A percentile compares a stretch with the other conserved stretches of the same genome.
phyloP scores from a whole-genome alignment of 2,797 vertebrate genomes.

The Melanogrammus aeglefinus region DNA sequence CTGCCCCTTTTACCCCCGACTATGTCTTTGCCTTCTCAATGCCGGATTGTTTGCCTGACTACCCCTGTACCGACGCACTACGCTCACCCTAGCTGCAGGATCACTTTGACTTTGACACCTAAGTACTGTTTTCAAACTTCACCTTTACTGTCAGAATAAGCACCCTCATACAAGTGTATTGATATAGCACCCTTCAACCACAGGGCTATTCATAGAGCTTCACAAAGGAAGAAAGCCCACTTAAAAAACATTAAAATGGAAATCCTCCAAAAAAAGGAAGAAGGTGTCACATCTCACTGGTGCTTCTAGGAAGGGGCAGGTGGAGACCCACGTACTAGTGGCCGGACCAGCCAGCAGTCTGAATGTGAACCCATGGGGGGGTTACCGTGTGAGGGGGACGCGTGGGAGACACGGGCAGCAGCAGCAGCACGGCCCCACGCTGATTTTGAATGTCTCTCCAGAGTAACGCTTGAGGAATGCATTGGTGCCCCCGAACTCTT shows the following conservation, averaged over 20 bases:
- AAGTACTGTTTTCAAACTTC: background rate
- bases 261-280: no score
- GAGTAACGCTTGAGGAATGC: conserved; percentile 70
- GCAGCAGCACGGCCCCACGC: conserved; percentile 81
- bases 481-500: conserved; percentile 77
- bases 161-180: background rate
- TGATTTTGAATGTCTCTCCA: conserved; percentile 69
- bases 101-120: background rate
- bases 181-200: background rate
- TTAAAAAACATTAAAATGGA: no score
- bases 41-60: no score
- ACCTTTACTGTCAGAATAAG: background rate
- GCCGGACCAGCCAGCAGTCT: no score
- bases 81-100: no score
- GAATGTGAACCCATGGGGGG: background rate
- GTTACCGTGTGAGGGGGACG: conserved; percentile 73
- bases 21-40: no score
- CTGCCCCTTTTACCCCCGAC: no score
- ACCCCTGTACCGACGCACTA: no score
- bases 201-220: background rate
- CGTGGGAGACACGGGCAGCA: conserved; percentile 79
- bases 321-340: background rate
- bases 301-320: background rate
- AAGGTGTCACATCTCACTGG: background rate
- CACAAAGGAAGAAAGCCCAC: background rate